phyloP scores from a whole-genome alignment of 1,140 invertebrate genomes.

The Platyura marginata region DNA sequence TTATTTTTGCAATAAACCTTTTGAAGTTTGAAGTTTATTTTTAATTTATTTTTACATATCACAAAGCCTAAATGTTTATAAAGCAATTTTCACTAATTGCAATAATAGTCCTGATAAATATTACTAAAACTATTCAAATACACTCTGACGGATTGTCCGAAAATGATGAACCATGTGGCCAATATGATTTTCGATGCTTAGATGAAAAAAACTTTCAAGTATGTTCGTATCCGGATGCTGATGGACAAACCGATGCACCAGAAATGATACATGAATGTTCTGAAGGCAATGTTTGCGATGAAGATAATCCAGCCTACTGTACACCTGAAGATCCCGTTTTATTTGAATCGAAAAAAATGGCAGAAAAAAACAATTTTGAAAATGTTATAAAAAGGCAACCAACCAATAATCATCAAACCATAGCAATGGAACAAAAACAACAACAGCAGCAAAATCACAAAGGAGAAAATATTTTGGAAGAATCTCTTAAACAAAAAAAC shows the following conservation, averaged over 20 bases:
- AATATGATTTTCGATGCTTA: slow-evolving; percentile 1
- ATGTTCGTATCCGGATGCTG: neutral
- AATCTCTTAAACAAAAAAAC: neutral
- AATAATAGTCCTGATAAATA: too few relatives aligned
- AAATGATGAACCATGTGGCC: neutral
- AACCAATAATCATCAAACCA: neutral
- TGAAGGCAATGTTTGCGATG: neutral
- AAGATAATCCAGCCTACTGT: slow-evolving; percentile 2
- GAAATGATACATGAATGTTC: neutral
- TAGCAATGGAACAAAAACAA: neutral
- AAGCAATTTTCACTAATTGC: too few relatives aligned
- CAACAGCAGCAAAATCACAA: neutral
- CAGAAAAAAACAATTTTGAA: neutral
- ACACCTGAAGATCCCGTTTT: neutral
- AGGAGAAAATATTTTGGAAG: neutral
- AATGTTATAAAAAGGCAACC: neutral
- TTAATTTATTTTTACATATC: too few relatives aligned
- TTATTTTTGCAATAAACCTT: too few relatives aligned
- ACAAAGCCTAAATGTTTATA: too few relatives aligned
- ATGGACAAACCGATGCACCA: neutral
- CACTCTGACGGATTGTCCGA: too few relatives aligned
- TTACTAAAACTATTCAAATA: too few relatives aligned
- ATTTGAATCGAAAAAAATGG: neutral
- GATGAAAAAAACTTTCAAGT: neutral
- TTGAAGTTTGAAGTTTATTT: too few relatives aligned